Evolutionary conservation across 2,113 vertebrate species (phyloP), one percentile per base, ranked within the genome.

Genomic region (Macroglossus sobrinus): DNA sequence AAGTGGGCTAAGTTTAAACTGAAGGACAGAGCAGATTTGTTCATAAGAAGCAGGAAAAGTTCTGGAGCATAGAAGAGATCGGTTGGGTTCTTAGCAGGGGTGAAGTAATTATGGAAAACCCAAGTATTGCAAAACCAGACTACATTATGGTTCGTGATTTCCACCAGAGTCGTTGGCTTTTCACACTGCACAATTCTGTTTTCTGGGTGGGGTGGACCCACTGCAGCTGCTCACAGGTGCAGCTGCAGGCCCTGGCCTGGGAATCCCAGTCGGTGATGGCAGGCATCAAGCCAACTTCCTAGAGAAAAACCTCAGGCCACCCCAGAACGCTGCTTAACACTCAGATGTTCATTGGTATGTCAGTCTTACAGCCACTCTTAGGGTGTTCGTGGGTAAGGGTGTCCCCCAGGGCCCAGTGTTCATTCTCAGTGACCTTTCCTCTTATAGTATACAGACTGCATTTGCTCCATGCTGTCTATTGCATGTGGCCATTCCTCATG

Each of bases 401-500:
- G 38, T 18, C 69, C 43, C 19, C 26, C 35, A 21, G 16, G 63
- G 38, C 2, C 24, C 76, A 63, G 45, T 5, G 79, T 33, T 82
- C 84, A 7, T 24, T 69, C 57, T 16, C 16, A 30, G 26, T 28
- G 21, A 6, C 4, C 5, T 47, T 55, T 59, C 28, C 71, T 68
- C 19, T 18, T 2, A 22, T 26, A n/a, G 43, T 6, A 3, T 4
- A 28, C 76, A 5, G 28, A 57, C 28, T 19, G 2, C 14, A 8
- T 28, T 55, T 14, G 50, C 15, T 6, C 33, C 24, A 8, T 1
- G 16, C n/a, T 9, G 0, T 5, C 72, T 24, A 7, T 33, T 1
- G 3, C 5, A 3, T 18, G 14, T 8, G 2, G 28, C 33, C 4
- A 30, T n/a, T 50, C 40, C 59, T 8, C 0, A 0, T 4, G 4